A percentile compares a stretch with the other conserved stretches of the same genome.
phyloP scores from a whole-genome alignment of 1,140 invertebrate species.

The Phenacoccus solenopsis region DNA sequence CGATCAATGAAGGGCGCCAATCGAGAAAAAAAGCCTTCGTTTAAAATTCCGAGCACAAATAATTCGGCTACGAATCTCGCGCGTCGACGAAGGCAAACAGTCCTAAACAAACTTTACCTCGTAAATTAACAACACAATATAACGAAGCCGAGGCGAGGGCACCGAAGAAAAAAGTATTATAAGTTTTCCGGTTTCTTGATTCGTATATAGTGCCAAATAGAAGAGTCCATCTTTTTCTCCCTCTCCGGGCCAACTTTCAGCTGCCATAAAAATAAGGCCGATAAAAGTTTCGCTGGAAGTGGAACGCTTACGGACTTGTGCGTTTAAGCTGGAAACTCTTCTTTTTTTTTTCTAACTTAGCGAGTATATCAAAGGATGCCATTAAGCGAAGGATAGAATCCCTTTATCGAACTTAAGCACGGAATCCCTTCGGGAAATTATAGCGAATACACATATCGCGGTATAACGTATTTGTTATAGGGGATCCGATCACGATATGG shows the following conservation, averaged over 20 bases:
- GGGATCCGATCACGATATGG: slow-evolving; percentile 13
- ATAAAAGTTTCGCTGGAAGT: not conserved
- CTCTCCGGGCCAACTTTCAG: not conserved
- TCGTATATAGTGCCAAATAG: not conserved
- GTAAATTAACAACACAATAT: not conserved
- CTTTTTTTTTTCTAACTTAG: too few species aligned
- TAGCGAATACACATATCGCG: slow-evolving; percentile 10
- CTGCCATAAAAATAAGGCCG: not conserved
- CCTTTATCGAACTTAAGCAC: slow-evolving; percentile 16
- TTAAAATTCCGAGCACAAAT: not conserved
- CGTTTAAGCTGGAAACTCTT: not conserved
- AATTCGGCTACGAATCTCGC: not conserved
- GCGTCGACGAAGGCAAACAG: not conserved
- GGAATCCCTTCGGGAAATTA: slow-evolving; percentile 17
- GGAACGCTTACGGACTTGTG: not conserved
- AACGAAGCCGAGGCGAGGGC: not conserved
- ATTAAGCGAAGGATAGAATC: slow-evolving; percentile 10
- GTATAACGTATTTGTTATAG: slow-evolving; percentile 10
- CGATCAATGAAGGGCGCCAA: too few species aligned
- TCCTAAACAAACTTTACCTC: not conserved
- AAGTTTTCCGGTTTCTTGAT: slow-evolving; percentile 1
- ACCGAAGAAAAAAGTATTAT: too few species aligned
- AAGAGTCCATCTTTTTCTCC: not conserved
- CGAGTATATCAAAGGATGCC: slow-evolving; percentile 6
- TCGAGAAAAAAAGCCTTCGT: not conserved